Percentiles rank a stretch among this genome's conserved stretches.
phyloP scores from a whole-genome alignment of 2,888 invertebrate species.

The Archips xylosteana region DNA sequence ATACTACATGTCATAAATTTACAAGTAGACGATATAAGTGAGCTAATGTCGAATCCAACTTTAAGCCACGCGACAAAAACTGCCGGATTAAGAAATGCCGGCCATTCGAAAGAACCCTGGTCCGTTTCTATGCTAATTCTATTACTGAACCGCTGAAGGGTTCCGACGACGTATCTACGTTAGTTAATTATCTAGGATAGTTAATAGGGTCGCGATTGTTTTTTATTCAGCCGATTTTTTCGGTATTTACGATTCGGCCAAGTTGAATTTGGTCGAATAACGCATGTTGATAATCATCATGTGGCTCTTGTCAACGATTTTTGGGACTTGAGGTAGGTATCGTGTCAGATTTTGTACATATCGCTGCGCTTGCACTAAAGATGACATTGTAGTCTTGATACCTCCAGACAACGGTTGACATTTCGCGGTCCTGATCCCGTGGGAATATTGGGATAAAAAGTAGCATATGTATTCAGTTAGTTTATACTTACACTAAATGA shows the following conservation, averaged over 20 bases:
- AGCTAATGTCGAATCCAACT: background rate
- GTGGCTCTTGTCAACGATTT: no score
- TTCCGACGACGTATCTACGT: slow-evolving; percentile 16
- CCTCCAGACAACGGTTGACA: no score
- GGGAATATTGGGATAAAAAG: no score
- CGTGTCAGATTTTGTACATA: no score
- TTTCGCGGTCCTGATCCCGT: no score
- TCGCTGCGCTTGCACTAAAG: no score
- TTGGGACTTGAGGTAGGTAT: no score
- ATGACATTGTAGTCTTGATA: no score
- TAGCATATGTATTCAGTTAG: no score
- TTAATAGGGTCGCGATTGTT: background rate
- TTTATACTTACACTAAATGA: no score
- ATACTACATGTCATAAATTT: background rate
- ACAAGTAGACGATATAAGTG: background rate
- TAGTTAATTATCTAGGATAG: slow-evolving; percentile 25
- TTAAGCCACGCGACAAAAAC: slow-evolving; percentile 6
- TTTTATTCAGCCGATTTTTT: background rate
- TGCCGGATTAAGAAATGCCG: slow-evolving; percentile 21
- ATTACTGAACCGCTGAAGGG: slow-evolving; percentile 24
- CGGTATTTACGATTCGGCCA: background rate
- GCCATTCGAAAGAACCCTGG: slow-evolving; percentile 29
- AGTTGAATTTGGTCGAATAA: no score
- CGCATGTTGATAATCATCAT: no score
- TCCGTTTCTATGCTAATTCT: slow-evolving; percentile 41